Evolutionary conservation across 2,888 invertebrate genomes (phyloP).

Genomic region (Drosophila prolongata): DNA sequence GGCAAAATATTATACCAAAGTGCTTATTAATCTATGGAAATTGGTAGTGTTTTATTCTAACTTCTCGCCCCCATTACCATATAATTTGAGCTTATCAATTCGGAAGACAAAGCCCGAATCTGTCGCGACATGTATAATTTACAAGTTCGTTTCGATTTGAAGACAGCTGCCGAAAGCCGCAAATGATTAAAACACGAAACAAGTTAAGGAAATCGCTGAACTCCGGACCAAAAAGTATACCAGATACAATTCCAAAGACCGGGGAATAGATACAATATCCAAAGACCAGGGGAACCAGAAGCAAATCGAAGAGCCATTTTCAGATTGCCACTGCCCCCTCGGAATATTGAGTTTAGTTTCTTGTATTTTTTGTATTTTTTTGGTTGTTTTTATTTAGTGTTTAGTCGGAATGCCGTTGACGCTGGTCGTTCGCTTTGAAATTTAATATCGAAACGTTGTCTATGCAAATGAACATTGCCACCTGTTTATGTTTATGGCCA

Average conservation of each 20-base stretch:
- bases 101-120: constrained; percentile 30
- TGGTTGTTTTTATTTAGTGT: constrained; percentile 24
- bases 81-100: constrained; percentile 45
- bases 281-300: constrained; percentile 44
- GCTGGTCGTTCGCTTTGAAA: constrained; percentile 70
- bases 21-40: not conserved
- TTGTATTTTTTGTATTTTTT: not conserved
- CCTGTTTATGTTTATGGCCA: constrained; percentile 78
- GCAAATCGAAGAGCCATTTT: constrained; percentile 64
- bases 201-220: constrained; percentile 34
- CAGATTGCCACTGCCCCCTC: constrained; percentile 53
- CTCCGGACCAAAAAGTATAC: constrained; percentile 6
- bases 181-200: constrained; percentile 63
- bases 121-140: constrained; percentile 46
- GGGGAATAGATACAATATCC: too few species aligned
- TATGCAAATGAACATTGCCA: constrained; percentile 81
- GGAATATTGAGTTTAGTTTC: constrained; percentile 29
- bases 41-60: not conserved
- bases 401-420: constrained; percentile 65
- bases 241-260: too few species aligned
- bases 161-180: constrained; percentile 58
- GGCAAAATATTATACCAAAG: constrained; percentile 4
- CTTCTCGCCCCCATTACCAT: constrained; percentile 45
- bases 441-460: constrained; percentile 77
- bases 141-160: constrained; percentile 52